These are phyloP conservation scores for Maniola hyperantus DNA, from an alignment of 2,888 invertebrate genomes.

Conservation along the genomic window DNA sequence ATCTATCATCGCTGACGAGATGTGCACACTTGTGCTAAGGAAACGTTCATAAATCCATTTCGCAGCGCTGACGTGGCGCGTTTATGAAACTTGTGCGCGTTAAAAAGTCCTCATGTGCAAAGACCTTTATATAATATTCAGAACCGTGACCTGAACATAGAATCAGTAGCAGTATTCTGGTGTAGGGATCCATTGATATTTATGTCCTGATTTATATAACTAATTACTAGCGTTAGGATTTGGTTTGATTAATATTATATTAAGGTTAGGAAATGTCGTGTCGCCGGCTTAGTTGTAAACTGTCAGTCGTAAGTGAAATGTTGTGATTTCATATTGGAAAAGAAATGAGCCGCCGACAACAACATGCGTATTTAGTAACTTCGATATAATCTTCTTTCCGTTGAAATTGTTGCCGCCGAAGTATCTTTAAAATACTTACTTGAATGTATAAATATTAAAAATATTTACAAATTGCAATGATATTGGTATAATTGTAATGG, in stretches of 20 bases:
- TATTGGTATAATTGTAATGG: constrained; percentile 7
- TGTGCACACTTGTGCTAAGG: constrained; percentile 1
- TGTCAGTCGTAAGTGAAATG: neutral
- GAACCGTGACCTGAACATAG: neutral
- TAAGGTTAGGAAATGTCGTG: neutral
- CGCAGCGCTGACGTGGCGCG: neutral
- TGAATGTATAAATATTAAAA: constrained; percentile 2
- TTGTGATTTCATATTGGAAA: neutral
- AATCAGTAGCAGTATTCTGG: neutral
- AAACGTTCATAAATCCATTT: neutral
- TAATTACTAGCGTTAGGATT: neutral
- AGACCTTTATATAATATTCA: neutral
- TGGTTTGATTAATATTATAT: neutral
- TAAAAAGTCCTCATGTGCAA: constrained; percentile 6
- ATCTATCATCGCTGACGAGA: neutral
- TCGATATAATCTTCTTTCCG: constrained; percentile 42
- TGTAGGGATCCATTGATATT: neutral
- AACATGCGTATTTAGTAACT: constrained; percentile 30
- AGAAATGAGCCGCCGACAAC: constrained; percentile 24
- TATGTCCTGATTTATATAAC: neutral
- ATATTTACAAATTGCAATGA: constrained; percentile 36
- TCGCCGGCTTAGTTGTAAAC: neutral
- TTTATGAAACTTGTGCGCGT: neutral
- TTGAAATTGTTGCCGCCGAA: constrained; percentile 27
- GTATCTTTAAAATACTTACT: constrained; percentile 5